Evolutionary conservation across 2,113 vertebrate species (phyloP), one percentile per base, ranked within the genome.

Genomic region (Falcunculus frontatus): DNA sequence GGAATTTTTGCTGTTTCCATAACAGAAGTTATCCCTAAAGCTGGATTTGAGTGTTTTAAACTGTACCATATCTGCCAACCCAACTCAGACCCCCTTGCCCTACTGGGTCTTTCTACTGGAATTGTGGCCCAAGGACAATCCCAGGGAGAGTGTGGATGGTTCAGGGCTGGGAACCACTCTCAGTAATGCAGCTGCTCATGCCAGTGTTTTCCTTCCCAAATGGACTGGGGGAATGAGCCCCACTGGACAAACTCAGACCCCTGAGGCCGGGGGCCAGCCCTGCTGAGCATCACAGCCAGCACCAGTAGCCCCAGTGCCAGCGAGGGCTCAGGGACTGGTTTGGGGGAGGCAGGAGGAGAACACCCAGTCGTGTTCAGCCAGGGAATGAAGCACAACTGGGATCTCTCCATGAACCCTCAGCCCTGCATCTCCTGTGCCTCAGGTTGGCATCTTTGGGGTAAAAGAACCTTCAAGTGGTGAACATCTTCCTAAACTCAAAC

Each of bases 111-210:
- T 6, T n/a, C 23, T 12, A 2, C 3, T 2, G 11, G 11, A 16
- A 23, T 0, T 6, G 3, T 1, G 32, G 84, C 7, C 62, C 9
- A 2, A 0, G 47, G 4, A 19, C 16, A 13, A 15, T 1, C n/a
- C 56, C 11, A 7, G 22, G 0, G 11, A 10, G 17, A 15, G n/a
- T 1, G 4, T 1, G 25, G 52, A 32, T 26, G 32, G 11, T 0
- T 21, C 23, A 16, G 44, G 53, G 53, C 60, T 50, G 37, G 8
- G 21, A 42, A 14, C 11, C 10, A 7, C 29, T 7, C 44, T 8
- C 9, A 4, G 1, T 2, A 19, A 35, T 4, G 18, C 74, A 39
- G 23, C 21, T 50, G 49, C 2, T 50, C 25, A 3, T 1, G 1
- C 0, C 4, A 9, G 5, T 1, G 11, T 27, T 32, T 6, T 7